Percentiles rank a stretch among this genome's conserved stretches.
Conservation (phyloP, 2,113 vertebrate species). For the Hymenochirus boettgeri region DNA sequence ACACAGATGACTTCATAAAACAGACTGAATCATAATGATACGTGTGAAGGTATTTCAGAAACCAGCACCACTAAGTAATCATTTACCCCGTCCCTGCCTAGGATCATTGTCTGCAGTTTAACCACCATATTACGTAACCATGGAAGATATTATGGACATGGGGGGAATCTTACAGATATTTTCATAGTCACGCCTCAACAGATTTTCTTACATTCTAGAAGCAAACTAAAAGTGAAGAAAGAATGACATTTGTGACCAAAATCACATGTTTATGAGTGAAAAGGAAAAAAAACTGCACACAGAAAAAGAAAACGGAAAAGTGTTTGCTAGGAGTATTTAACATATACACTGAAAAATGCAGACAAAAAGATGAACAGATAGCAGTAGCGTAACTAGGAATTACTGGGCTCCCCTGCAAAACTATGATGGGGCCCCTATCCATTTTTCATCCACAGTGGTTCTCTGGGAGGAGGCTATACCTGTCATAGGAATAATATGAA, state of each 20-base stretch:
- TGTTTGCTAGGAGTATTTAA: no score
- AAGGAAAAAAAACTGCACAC: background rate
- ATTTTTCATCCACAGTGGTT: no score
- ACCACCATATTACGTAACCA: conserved; percentile 4
- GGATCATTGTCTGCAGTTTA: conserved; percentile 22
- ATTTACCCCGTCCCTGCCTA: conserved; percentile 4
- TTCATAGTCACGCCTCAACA: background rate
- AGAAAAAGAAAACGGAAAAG: no score
- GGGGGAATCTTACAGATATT: background rate
- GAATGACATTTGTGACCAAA: background rate
- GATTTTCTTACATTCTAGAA: background rate
- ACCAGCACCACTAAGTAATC: no score
- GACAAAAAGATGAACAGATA: no score
- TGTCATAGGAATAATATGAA: no score
- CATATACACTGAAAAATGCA: no score
- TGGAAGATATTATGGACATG: background rate
- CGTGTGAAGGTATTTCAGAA: conserved; percentile 16
- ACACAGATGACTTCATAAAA: conserved; percentile 17
- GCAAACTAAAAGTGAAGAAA: background rate
- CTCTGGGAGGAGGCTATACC: no score
- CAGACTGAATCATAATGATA: conserved; percentile 30
- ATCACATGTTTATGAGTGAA: background rate
- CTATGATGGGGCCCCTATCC: no score
- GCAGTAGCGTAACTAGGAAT: no score
- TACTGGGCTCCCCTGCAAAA: no score